phyloP scores from a whole-genome alignment of 2,113 vertebrate species.

The Pseudopipra pipra region DNA sequence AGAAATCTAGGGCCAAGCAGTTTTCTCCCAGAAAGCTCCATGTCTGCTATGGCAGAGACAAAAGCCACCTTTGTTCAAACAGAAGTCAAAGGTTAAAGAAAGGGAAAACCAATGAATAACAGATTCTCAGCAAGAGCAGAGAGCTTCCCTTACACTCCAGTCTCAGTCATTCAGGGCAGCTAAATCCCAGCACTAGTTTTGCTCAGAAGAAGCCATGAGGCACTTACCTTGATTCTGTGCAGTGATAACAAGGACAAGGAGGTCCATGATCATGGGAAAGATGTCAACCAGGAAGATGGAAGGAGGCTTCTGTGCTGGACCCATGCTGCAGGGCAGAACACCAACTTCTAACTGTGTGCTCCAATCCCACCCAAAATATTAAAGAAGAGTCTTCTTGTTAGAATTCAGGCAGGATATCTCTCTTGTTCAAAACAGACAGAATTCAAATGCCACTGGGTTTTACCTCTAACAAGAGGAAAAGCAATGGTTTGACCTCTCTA shows the following conservation, averaged over 20 bases:
- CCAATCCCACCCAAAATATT: background rate
- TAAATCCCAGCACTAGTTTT: background rate
- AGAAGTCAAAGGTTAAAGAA: background rate
- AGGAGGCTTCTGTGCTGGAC: background rate
- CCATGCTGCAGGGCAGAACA: background rate
- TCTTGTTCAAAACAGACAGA: background rate
- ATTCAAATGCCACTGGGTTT: background rate
- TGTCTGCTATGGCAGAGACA: background rate
- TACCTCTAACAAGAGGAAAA: background rate
- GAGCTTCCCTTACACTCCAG: background rate
- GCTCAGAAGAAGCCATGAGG: background rate
- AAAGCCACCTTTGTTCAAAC: background rate
- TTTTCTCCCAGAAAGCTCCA: background rate
- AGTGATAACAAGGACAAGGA: accelerated
- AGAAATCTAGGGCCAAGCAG: background rate
- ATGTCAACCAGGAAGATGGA: accelerated
- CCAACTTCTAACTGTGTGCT: background rate
- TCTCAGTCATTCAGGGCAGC: background rate
- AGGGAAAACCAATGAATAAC: background rate
- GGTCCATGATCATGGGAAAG: accelerated
- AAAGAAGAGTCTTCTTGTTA: background rate
- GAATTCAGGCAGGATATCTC: background rate
- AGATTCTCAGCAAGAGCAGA: background rate
- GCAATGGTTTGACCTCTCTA: background rate
- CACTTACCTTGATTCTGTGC: background rate